Evolutionary conservation across 2,113 vertebrate species (phyloP).

Genomic region (Leuciscus idus): DNA sequence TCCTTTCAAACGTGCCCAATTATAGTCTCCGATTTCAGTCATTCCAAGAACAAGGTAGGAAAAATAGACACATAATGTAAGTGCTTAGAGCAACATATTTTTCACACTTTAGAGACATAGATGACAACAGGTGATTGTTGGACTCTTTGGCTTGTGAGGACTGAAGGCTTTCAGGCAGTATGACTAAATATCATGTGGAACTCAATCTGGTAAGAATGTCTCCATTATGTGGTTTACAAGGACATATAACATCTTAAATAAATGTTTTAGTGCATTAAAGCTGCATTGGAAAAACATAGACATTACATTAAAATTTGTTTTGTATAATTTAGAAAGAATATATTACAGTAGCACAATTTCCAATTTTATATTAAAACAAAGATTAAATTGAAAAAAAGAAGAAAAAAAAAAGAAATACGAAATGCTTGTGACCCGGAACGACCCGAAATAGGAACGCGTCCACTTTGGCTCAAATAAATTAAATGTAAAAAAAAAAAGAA

Average conservation of each 20-base stretch:
- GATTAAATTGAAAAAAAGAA: slow-evolving; percentile 59
- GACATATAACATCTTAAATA: slow-evolving; percentile 60
- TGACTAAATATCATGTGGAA: slow-evolving; percentile 36
- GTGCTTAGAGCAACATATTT: slow-evolving; percentile 52
- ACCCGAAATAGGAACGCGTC: slow-evolving; percentile 63
- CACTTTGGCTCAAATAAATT: slow-evolving; percentile 83
- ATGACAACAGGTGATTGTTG: slow-evolving; percentile 42
- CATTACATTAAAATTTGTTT: slow-evolving; percentile 74
- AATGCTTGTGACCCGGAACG: slow-evolving; percentile 66
- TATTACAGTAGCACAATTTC: slow-evolving; percentile 79
- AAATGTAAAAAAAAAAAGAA: slow-evolving; percentile 56
- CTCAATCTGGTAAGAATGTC: slow-evolving; percentile 34
- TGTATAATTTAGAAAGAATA: slow-evolving; percentile 82
- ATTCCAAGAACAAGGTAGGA: slow-evolving; percentile 31
- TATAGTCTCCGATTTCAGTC: slow-evolving; percentile 51
- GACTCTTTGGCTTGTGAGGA: slow-evolving; percentile 44
- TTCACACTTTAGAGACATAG: slow-evolving; percentile 30
- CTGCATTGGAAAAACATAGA: slow-evolving; percentile 78
- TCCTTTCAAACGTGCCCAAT: slow-evolving; percentile 40
- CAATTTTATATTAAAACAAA: slow-evolving; percentile 76
- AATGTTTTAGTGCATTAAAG: slow-evolving; percentile 80
- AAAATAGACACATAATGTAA: slow-evolving; percentile 45
- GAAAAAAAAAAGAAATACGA: slow-evolving; percentile 66
- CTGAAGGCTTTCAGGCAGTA: slow-evolving; percentile 14
- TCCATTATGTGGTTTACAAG: slow-evolving; percentile 63